Conservation (phyloP, 2,797 vertebrate species). For the Phalanger gymnotis region DNA sequence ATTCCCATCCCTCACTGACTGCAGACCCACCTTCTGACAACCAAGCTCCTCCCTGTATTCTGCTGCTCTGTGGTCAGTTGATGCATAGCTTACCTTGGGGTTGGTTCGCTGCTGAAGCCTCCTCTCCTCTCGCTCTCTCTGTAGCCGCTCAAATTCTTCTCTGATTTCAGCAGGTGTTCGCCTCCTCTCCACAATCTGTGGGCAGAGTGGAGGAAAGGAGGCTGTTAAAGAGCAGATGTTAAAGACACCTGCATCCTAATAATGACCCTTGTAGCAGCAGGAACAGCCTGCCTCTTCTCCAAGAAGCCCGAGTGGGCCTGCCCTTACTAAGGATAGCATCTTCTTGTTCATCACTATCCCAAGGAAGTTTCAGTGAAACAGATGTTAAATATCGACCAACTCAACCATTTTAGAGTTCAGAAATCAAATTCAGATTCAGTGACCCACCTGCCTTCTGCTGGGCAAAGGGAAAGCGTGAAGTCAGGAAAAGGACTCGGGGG, state of each 20-base stretch:
- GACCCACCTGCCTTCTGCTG: background rate
- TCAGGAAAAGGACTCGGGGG: background rate
- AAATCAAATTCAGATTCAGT: background rate
- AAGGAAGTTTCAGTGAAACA: background rate
- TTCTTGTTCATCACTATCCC: background rate
- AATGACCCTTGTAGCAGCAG: background rate
- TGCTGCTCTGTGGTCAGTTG: background rate
- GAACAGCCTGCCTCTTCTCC: background rate
- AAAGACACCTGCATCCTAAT: background rate
- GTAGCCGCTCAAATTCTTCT: slow-evolving; percentile 97
- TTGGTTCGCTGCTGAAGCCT: slow-evolving; percentile 98
- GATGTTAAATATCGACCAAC: background rate
- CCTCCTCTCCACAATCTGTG: slow-evolving; percentile 95
- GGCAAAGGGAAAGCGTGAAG: background rate
- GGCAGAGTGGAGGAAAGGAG: background rate
- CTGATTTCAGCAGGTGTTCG: slow-evolving; percentile 96
- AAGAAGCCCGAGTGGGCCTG: background rate
- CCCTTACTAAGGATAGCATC: background rate
- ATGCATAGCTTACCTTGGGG: slow-evolving; percentile 90
- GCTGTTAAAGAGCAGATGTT: background rate
- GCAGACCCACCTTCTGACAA: fast-evolving
- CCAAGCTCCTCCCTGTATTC: background rate
- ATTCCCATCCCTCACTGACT: background rate
- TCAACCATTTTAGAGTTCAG: background rate
- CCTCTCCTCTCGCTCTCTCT: slow-evolving; percentile 95